Conservation (phyloP, 2,797 vertebrate genomes). For the Pangasius mekongensis region DNA sequence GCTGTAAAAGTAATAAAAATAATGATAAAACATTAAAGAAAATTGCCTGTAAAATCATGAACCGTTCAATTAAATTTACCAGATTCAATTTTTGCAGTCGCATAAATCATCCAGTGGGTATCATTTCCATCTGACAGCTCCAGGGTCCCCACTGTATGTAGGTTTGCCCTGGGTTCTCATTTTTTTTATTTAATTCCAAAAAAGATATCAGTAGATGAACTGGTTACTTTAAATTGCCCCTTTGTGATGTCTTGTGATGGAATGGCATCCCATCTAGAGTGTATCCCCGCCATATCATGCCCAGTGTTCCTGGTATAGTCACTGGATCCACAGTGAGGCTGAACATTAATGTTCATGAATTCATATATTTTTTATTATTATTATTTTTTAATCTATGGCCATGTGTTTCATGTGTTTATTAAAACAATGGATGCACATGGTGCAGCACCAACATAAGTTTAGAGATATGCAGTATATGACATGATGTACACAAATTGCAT, state of each 20-base stretch:
- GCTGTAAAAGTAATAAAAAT: constrained; percentile 29
- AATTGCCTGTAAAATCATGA: constrained; percentile 37
- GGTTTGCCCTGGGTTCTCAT: not conserved
- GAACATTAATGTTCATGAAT: not conserved
- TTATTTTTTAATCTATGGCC: not conserved
- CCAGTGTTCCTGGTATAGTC: not conserved
- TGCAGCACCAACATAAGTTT: not conserved
- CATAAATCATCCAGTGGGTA: constrained; percentile 4
- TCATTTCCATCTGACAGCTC: not conserved
- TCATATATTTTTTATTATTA: not conserved
- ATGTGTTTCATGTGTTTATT: not conserved
- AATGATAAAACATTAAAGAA: constrained; percentile 22
- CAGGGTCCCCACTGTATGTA: not conserved
- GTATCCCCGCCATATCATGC: not conserved
- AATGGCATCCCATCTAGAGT: not conserved
- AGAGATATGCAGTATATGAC: not conserved
- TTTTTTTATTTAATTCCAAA: not conserved
- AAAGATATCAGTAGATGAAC: not conserved
- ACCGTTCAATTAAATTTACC: constrained; percentile 12
- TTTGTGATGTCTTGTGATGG: not conserved
- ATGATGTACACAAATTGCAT: not conserved
- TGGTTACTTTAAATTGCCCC: not conserved
- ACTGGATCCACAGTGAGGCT: not conserved
- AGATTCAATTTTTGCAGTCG: constrained; percentile 24
- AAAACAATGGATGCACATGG: not conserved